phyloP scores from a whole-genome alignment of 2,797 vertebrate species.

The Lithobates sylvaticus region DNA sequence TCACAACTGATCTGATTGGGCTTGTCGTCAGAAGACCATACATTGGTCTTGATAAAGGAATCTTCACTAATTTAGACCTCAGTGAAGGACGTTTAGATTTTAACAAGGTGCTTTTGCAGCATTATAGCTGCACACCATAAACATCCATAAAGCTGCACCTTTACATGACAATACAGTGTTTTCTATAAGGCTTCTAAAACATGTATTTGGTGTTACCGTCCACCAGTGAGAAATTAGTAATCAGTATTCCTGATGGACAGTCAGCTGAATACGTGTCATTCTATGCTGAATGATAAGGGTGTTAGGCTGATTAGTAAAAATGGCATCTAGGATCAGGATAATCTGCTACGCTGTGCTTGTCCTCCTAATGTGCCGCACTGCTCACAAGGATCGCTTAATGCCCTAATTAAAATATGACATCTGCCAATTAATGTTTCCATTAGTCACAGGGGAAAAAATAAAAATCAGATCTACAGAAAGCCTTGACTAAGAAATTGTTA shows the following conservation, averaged over 20 bases:
- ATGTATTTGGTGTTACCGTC: no score
- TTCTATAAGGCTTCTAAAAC: not conserved
- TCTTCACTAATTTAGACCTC: no score
- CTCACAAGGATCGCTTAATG: not conserved
- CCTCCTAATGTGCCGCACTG: not conserved
- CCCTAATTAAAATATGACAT: not conserved
- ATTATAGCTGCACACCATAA: not conserved
- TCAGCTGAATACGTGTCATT: slow-evolving; percentile 2
- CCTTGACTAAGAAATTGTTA: no score
- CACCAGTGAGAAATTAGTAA: not conserved
- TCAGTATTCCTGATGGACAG: not conserved
- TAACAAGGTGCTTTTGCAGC: not conserved
- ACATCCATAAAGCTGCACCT: not conserved
- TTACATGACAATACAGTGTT: not conserved
- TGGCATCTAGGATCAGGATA: not conserved
- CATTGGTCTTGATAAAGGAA: no score
- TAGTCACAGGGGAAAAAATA: not conserved
- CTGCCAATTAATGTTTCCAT: not conserved
- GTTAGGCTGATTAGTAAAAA: not conserved
- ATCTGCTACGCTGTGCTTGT: not conserved
- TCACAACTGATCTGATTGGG: no score
- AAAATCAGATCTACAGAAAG: not conserved
- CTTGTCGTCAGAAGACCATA: no score
- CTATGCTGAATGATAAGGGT: not conserved
- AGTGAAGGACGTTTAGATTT: no score